Base-by-base conservation (phyloP, 2,797 vertebrate genomes). In the Labeo calbasu region DNA sequence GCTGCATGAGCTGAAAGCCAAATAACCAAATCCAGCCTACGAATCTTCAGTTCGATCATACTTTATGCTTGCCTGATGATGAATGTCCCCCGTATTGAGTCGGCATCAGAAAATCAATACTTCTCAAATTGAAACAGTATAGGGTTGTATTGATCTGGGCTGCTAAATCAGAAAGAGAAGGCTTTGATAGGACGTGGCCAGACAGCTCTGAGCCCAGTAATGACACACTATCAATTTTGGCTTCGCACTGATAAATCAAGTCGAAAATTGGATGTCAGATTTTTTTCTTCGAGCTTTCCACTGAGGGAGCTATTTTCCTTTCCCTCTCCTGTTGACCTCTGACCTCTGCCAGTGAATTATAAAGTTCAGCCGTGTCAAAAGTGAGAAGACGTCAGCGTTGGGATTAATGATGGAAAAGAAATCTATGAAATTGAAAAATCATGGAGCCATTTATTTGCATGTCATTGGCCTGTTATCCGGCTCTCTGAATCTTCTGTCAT, bases 121-220 rank as follows among this genome's bases (percentile, higher is more conserved):
- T 94, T 94, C 93, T 96, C 97, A 99, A 98, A 98, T 99, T 99
- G 97, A 98, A 99, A 98, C 97, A 97, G 97, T 99, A 98, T 99
- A 98, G 97, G 96, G 96, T 96, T 90, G 89, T 98, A 99, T 98
- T 97, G 98, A 99, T 99, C 97, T 89, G 89, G 91, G 90, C 93
- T 88, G 94, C 95, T 96, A 97, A 98, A 97, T 98, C 97, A 97
- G 96, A 97, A 97, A 76, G 94, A 96, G 96, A 91, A 95, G 96
- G 93, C 96, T 97, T 97, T 96, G 94, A 97, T 97, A 96, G 96
- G 93, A 96, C 96, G 96, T 95, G 94, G 92, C 95, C 87, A 95
- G 97, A 97, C 97, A 97, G 95, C 93, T 94, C 95, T 92, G 94
- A 95, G 93, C 94, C 93, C 94, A 91, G 95, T 96, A 97, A 97